Conservation (phyloP, 2,113 vertebrate genomes). For the Microtus ochrogaster region DNA sequence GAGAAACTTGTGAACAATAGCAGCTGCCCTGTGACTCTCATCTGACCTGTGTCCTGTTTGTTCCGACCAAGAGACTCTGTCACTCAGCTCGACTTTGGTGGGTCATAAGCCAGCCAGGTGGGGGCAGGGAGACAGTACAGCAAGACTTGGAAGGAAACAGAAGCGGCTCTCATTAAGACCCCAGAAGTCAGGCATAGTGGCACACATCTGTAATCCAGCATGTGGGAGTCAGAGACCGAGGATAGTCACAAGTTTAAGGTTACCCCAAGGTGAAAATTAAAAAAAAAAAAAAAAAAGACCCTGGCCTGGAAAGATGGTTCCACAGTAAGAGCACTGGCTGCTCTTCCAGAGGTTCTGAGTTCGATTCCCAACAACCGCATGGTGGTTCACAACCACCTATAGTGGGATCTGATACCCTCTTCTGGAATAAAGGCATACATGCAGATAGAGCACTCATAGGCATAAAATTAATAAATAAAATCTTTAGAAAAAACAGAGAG, state of each 20-base stretch:
- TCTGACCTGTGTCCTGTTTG: neutral
- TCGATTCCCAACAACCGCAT: too few species aligned
- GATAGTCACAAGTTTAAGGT: neutral
- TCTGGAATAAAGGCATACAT: too few species aligned
- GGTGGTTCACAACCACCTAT: too few species aligned
- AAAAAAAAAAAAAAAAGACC: neutral
- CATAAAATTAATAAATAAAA: too few species aligned
- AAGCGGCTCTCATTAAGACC: neutral
- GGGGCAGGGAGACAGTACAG: too few species aligned
- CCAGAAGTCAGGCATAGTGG: neutral
- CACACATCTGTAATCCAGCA: too few species aligned
- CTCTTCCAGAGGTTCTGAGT: too few species aligned
- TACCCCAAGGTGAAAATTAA: neutral
- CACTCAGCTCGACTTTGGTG: neutral
- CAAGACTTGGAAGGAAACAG: neutral
- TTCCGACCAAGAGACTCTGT: neutral
- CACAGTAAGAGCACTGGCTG: too few species aligned
- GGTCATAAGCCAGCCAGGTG: accelerated
- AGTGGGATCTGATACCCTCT: too few species aligned
- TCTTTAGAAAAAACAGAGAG: neutral
- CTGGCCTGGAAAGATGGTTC: too few species aligned
- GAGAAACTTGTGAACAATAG: neutral
- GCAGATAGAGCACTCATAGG: too few species aligned
- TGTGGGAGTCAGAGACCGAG: too few species aligned
- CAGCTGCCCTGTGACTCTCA: neutral